Evolutionary conservation across 2,888 invertebrate genomes (phyloP), one percentile per base, ranked within the genome.

Genomic region (Scaptomyza parva): DNA sequence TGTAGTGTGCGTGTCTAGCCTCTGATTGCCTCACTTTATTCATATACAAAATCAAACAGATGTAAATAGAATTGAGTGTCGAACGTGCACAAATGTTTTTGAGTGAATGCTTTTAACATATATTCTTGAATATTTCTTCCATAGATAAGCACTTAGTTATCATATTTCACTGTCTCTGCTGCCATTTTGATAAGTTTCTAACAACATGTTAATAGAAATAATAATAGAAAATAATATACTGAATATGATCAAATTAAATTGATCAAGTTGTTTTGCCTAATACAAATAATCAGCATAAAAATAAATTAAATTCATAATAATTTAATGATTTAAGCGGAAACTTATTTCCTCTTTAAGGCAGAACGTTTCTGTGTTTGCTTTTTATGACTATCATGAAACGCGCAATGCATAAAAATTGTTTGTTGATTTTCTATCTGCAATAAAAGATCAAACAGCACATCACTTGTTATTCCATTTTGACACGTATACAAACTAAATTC

Each of bases 1-100:
- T 20, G 11, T 3, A 11, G 45, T 40, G 48, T 40, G 48, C 40
- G 64, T 66, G 70, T 51, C 41, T 62, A 66, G 64, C 62, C 67
- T 68, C 66, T 82, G 88, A 82, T 85, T 82, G 78, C 65, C 61
- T 41, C 78, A 77, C 87, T 76, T 80, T 72, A 69, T 76, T 37
- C 66, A 40, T 53, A 70, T 65, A 66, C 58, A 62, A 51, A 70
- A 68, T 78, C 78, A 81, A 63, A 58, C 55, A 67, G 58, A 64
- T 68, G 78, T 75, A 70, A 82, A 87, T 60, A 75, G 39, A 82
- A 87, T 69, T 66, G 81, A 68, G 73, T 73, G 50, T 48, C 41
- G 64, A 45, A 77, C 78, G 80, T 86, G 76, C 43, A 30, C 22
- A 9, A 2, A 28, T n/a, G 12, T 14, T 33, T 54, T 40, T 14